Conservation (phyloP, 2,888 invertebrate genomes). For the Amphipyra berbera region DNA sequence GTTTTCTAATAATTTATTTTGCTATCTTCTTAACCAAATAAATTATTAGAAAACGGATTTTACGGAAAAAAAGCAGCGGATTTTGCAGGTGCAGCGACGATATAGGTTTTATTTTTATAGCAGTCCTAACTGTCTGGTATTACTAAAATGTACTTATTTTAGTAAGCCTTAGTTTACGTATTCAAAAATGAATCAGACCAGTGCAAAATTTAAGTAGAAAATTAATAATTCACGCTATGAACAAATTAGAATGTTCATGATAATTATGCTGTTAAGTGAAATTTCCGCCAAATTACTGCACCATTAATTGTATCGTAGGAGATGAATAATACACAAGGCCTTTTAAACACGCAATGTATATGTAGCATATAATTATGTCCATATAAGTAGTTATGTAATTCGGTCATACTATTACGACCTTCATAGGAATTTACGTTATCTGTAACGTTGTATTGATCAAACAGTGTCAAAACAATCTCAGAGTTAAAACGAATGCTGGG, state of each 20-base stretch:
- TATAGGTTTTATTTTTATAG: conserved; percentile 31
- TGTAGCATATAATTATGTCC: conserved; percentile 21
- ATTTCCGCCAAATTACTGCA: conserved; percentile 34
- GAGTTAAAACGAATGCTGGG: conserved; percentile 23
- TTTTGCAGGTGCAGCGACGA: too few species aligned
- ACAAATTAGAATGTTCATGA: conserved; percentile 36
- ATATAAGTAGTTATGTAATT: conserved; percentile 21
- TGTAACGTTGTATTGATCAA: conserved; percentile 31
- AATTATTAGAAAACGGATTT: too few species aligned
- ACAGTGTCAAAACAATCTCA: conserved; percentile 30
- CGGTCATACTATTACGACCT: conserved; percentile 35
- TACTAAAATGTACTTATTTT: conserved; percentile 49
- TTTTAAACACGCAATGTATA: conserved; percentile 37
- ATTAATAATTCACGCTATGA: conserved; percentile 16
- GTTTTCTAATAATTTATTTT: too few species aligned
- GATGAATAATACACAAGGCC: conserved; percentile 35
- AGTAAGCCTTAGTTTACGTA: conserved; percentile 27
- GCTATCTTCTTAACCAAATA: too few species aligned
- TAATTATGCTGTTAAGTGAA: conserved; percentile 4
- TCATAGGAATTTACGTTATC: conserved; percentile 34
- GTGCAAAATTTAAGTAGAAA: conserved; percentile 37
- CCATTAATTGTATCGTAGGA: conserved; percentile 26
- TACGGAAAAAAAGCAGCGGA: too few species aligned
- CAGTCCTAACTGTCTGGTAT: conserved; percentile 29
- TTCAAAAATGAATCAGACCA: conserved; percentile 24